phyloP scores from a whole-genome alignment of 2,797 vertebrate species.

The Hafferia zeledoni region DNA sequence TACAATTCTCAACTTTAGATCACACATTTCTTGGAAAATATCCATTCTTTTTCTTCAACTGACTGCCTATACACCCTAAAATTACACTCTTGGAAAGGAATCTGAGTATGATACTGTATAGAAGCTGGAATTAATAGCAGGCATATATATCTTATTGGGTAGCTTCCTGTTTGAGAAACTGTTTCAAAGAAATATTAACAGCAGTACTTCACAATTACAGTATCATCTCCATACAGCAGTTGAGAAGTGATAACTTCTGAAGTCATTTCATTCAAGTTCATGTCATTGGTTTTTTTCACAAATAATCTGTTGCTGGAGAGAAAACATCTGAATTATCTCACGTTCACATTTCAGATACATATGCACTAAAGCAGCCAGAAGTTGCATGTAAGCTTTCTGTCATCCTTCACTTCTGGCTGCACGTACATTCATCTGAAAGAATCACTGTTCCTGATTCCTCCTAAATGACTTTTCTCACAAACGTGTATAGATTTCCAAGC shows the following conservation, averaged over 20 bases:
- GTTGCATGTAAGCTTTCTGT: not conserved
- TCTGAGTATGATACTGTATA: not conserved
- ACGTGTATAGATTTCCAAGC: not conserved
- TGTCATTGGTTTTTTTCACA: not conserved
- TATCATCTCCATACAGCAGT: not conserved
- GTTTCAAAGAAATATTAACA: not conserved
- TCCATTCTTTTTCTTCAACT: not conserved
- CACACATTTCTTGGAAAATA: not conserved
- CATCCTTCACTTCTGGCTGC: not conserved
- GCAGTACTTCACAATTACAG: not conserved
- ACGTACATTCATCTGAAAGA: not conserved
- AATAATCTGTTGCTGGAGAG: not conserved
- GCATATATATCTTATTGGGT: not conserved
- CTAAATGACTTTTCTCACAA: not conserved
- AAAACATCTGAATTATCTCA: not conserved
- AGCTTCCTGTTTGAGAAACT: not conserved
- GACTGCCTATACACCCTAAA: not conserved
- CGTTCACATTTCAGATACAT: not conserved
- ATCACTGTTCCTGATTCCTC: not conserved
- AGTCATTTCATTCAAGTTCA: not conserved
- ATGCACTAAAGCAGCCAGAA: not conserved
- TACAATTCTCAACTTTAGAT: not conserved
- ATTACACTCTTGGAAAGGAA: not conserved
- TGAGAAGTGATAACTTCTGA: not conserved
- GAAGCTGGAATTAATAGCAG: not conserved